These are phyloP conservation scores for Pandion haliaetus DNA, from an alignment of 2,113 vertebrate genomes.

Conservation along the genomic window DNA sequence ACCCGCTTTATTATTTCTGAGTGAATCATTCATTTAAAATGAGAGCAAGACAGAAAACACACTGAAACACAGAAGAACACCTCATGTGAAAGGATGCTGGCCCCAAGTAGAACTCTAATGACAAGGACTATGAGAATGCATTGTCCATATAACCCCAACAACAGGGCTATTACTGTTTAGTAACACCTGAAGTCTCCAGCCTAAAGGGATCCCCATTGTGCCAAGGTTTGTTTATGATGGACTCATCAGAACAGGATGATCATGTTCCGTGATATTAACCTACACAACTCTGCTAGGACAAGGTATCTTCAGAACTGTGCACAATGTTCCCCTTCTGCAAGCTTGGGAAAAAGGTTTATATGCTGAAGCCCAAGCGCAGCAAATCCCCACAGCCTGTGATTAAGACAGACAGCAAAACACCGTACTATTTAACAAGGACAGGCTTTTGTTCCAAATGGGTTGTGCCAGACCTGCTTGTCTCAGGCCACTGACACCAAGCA, in stretches of 20 bases:
- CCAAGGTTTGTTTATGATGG: not conserved
- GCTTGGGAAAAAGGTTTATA: not conserved
- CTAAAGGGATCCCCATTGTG: not conserved
- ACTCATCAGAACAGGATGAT: not conserved
- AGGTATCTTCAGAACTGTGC: not conserved
- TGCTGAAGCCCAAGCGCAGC: not conserved
- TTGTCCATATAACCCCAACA: not conserved
- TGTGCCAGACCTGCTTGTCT: constrained; percentile 15
- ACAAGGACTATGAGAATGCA: not conserved
- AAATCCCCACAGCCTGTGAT: not conserved
- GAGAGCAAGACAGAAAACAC: not conserved
- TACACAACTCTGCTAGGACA: not conserved
- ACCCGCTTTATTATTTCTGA: not conserved
- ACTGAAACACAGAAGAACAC: not conserved
- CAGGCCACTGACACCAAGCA: not conserved
- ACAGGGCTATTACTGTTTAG: not conserved
- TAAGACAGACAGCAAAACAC: not conserved
- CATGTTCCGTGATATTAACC: not conserved
- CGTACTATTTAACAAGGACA: not conserved
- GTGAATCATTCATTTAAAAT: not conserved
- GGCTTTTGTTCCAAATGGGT: not conserved
- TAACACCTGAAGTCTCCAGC: not conserved
- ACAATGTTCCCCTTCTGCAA: not conserved
- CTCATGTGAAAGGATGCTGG: not conserved
- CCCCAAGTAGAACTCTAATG: not conserved